phyloP scores from a whole-genome alignment of 2,797 vertebrate genomes.

The Micropoecilia bifurca region DNA sequence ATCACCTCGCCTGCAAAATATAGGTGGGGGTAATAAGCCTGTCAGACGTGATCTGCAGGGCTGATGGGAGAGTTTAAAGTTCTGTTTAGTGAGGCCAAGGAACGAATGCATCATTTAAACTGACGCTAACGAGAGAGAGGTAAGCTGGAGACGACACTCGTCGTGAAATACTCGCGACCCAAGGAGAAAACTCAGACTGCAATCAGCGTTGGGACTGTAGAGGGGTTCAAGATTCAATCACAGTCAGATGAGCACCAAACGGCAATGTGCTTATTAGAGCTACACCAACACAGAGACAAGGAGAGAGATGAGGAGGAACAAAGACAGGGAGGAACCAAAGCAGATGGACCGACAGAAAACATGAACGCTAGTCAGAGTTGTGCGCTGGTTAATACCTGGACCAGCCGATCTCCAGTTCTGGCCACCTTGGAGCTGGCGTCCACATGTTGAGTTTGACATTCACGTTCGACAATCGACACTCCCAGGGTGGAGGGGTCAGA shows the following conservation, averaged over 20 bases:
- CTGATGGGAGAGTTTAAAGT: conserved; percentile 19
- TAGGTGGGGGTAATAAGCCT: conserved; percentile 10
- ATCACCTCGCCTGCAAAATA: conserved; percentile 1
- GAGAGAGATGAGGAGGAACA: conserved; percentile 40
- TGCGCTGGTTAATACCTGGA: conserved; percentile 50
- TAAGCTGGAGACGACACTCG: conserved; percentile 18
- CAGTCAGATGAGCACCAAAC: conserved; percentile 70
- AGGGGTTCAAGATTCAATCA: conserved; percentile 57
- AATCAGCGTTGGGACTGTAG: conserved; percentile 41
- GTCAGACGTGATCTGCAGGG: conserved; percentile 25
- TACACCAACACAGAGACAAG: conserved; percentile 50
- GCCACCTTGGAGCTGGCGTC: conserved; percentile 21
- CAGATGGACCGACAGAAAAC: conserved; percentile 54
- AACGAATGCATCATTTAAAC: conserved; percentile 30
- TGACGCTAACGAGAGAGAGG: conserved; percentile 20
- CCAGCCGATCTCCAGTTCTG: conserved; percentile 23
- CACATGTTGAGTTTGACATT: conserved; percentile 47
- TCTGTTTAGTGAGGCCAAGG: conserved; percentile 14
- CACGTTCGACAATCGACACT: conserved; percentile 36
- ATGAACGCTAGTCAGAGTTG: conserved; percentile 40
- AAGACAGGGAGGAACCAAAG: conserved; percentile 33
- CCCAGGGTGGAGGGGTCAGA: not conserved
- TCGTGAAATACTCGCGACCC: conserved; percentile 34
- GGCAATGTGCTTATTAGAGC: conserved; percentile 74
- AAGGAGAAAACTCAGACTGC: conserved; percentile 31